Evolutionary conservation across 2,797 vertebrate genomes (phyloP), one percentile per base, ranked within the genome.

Genomic region (Chloroceryle amazona): DNA sequence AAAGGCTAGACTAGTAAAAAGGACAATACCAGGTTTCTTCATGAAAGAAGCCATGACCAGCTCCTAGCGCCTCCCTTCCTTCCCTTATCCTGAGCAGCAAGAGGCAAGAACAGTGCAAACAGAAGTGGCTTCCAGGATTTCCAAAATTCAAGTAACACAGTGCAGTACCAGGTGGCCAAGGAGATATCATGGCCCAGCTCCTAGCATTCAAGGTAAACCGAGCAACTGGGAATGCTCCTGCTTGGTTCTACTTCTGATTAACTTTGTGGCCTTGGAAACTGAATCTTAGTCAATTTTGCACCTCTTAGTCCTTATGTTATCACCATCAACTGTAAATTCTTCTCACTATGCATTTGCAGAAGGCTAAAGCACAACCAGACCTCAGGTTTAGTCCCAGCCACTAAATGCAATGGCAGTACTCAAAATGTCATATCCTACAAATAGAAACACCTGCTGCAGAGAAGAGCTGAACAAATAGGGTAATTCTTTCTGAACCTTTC

Each of bases 301-400:
- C 13, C 22, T 52, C n/a, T 72, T 35, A 21, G 20, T 60, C 52
- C 54, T 46, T 41, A n/a, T 6, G 9, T 25, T 39, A 44, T 8
- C 52, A 72, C 22, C 26, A 35, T 6, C 16, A 28, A 10, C 5
- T 57, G 22, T 37, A 67, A 52, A 62, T 62, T 80, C 35, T 57
- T 81, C 33, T 58, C 47, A 25, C 47, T 31, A 28, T 39, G 13
- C 17, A 14, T 72, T 68, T 72, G 18, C 31, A 86, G 55, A 33
- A 57, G 17, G 20, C 47, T 46, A 39, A 51, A 76, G 25, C 12
- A 58, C 39, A 81, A 58, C 14, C 12, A 75, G 29, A 19, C 42
- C 29, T 5, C 1, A 0, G 1, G 49, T 46, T 74, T 3, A 3
- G 61, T 25, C 22, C 22, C 6, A 3, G 29, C 11, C 26, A 26